Conservation (phyloP, 1,140 invertebrate species). For the Drosophila burlai region DNA sequence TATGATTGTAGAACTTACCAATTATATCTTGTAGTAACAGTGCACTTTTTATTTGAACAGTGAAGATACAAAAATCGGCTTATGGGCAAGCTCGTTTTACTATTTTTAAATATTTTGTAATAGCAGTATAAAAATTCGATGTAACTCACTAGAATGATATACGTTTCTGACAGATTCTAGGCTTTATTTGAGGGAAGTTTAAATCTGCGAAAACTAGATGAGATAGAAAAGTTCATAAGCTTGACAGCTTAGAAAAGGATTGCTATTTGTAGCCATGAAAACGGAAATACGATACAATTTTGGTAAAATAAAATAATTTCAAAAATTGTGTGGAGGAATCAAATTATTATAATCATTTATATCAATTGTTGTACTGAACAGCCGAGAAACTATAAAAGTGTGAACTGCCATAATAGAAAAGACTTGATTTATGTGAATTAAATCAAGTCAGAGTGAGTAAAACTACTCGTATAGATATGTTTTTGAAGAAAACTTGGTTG, state of each 20-base stretch:
- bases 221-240: too few species aligned
- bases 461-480: too few species aligned
- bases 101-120: neutral
- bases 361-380: too few species aligned
- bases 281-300: too few species aligned
- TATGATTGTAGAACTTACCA: neutral
- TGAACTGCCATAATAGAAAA: too few species aligned
- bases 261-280: neutral
- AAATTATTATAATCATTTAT: too few species aligned
- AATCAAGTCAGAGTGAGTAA: too few species aligned
- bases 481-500: too few species aligned
- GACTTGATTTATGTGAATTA: too few species aligned
- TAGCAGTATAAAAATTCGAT: neutral
- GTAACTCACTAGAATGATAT: neutral
- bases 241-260: neutral
- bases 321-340: too few species aligned
- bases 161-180: neutral
- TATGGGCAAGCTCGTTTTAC: neutral
- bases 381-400: too few species aligned
- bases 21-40: neutral
- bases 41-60: neutral
- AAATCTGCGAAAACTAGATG: neutral
- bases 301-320: too few species aligned
- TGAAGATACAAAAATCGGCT: neutral
- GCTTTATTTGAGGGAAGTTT: neutral